Evolutionary conservation across 1,140 invertebrate species (phyloP), one percentile per base, ranked within the genome.

Genomic region (Drosophila baimaii): DNA sequence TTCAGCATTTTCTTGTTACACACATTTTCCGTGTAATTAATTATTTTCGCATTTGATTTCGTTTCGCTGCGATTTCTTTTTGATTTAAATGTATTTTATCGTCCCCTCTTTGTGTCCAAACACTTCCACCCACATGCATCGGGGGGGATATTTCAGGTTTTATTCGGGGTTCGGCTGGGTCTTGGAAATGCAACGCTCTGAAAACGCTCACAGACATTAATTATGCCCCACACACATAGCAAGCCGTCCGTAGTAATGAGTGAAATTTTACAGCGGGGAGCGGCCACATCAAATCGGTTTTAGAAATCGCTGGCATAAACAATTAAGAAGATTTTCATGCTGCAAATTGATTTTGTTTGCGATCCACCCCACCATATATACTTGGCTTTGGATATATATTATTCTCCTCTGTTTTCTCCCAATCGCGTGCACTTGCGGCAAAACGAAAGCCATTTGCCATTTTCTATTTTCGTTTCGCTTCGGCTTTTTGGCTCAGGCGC

Each of bases 401-500:
- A 19, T 68, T 44, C 37, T 17, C 29, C 19, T 19, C 23, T 19
- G 23, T 46, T 71, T 71, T 71, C 64, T 54, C 66, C 65, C 49
- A 81, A 81, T 86, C 83, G 83, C 83, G 79, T 86, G 79, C 58
- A 61, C 44, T 72, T 57, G 54, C 46, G 29, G 69, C 57, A 74
- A 76, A 77, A 68, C 55, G 54, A 77, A 77, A 77, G 74, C 73
- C 73, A 66, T 75, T 75, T 72, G 73, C 47, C 65, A 81, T 79
- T 86, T 86, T 86, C 82, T 86, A 86, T 86, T 86, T 88, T 86
- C 83, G 83, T 86, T 86, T 69, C 79, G 84, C 76, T 74, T 80
- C 68, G 80, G 52, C 66, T 86, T 79, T 88, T 88, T 79, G 79
- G 82, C 83, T 57, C 79, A 77, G 57, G 62, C 77, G 58, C 41